phyloP scores from a whole-genome alignment of 2,888 invertebrate genomes.

The Carterocephalus palaemon region DNA sequence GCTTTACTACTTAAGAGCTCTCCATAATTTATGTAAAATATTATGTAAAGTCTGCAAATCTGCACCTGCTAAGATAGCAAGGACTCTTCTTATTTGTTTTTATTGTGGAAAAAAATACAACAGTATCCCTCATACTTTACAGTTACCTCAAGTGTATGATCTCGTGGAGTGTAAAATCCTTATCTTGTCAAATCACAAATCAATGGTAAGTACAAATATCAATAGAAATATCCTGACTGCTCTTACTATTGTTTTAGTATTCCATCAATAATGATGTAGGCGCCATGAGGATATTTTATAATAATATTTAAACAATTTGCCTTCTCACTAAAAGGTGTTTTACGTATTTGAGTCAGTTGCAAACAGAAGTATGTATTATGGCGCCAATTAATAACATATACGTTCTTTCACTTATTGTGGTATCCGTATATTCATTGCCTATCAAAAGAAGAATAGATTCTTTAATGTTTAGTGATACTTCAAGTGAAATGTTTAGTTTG shows the following conservation, averaged over 20 bases:
- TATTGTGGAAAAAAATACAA: too few species aligned
- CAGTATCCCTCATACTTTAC: conserved; percentile 5
- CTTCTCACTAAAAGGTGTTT: too few species aligned
- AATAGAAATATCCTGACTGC: conserved; percentile 10
- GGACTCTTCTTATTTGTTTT: too few species aligned
- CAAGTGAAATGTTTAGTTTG: conserved; percentile 4
- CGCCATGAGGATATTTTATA: too few species aligned
- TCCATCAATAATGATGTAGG: conserved; percentile 30
- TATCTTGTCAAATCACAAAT: conserved; percentile 9
- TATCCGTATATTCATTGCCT: conserved; percentile 36
- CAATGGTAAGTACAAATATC: neutral
- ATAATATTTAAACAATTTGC: too few species aligned
- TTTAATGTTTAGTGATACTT: neutral
- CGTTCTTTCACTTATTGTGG: conserved; percentile 33
- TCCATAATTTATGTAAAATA: too few species aligned
- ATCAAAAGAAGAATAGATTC: conserved; percentile 27
- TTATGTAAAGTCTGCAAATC: too few species aligned
- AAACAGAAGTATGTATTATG: too few species aligned
- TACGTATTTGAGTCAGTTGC: conserved; percentile 15
- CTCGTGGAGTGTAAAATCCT: neutral
- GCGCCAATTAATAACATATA: conserved; percentile 30
- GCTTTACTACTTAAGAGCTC: too few species aligned
- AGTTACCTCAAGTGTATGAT: conserved; percentile 19
- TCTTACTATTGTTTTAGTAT: conserved; percentile 20
- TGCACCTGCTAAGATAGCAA: too few species aligned